Conservation (phyloP, 2,113 vertebrate genomes). For the Tragelaphus imberbis region DNA sequence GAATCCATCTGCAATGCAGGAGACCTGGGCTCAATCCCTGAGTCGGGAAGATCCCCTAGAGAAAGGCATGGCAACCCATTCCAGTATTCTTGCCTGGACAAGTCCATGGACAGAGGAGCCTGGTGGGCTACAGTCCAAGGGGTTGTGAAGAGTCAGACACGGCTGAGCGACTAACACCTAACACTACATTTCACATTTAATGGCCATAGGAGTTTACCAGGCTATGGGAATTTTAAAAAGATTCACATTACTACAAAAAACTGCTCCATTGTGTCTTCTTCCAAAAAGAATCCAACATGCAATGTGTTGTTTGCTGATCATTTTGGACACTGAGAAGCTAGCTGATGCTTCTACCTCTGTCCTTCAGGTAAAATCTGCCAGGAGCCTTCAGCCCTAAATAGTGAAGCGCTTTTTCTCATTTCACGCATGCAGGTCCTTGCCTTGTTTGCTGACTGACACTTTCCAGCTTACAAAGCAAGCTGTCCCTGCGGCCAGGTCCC, state of each 20-base stretch:
- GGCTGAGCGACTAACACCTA: neutral
- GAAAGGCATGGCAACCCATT: neutral
- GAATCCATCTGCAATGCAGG: neutral
- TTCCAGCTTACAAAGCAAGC: slow-evolving; percentile 79
- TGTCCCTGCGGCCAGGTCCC: slow-evolving; percentile 59
- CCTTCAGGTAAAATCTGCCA: neutral
- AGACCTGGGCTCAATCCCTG: neutral
- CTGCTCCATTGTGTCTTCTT: neutral
- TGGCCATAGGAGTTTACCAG: neutral
- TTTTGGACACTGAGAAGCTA: neutral
- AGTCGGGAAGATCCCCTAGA: neutral
- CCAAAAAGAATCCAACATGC: neutral
- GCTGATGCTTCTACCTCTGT: neutral
- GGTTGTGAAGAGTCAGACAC: neutral
- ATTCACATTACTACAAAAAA: neutral
- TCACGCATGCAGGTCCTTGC: slow-evolving; percentile 61
- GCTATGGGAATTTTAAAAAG: neutral
- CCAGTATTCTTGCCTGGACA: neutral
- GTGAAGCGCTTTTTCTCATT: neutral
- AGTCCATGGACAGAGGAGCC: neutral
- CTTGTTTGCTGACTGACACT: slow-evolving; percentile 73
- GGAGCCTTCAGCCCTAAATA: neutral
- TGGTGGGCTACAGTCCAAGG: neutral
- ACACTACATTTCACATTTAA: neutral
- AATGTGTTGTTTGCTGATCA: neutral